These are phyloP conservation scores for Diarsia mendica DNA, from an alignment of 2,888 invertebrate genomes.

Conservation along the genomic window DNA sequence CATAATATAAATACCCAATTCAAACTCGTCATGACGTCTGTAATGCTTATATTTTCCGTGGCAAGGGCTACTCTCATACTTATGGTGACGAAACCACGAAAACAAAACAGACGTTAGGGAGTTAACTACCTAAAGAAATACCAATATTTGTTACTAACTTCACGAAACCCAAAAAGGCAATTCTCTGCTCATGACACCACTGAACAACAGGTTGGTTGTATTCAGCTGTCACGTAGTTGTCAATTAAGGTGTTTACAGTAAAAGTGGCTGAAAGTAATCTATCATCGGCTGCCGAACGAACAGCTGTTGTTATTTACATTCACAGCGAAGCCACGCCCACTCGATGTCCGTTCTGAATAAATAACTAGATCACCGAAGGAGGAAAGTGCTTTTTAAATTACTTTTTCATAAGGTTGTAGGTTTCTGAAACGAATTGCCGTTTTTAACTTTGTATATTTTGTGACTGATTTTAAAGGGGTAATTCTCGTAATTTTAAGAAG, in stretches of 20 bases:
- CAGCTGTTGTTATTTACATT: slow-evolving; percentile 12
- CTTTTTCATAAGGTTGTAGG: neutral
- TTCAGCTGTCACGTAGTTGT: neutral
- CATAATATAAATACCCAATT: neutral
- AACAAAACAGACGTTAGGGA: neutral
- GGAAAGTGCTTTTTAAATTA: slow-evolving; percentile 2
- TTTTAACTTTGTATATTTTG: too few species aligned
- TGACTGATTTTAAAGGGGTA: neutral
- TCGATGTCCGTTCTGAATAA: slow-evolving; percentile 4
- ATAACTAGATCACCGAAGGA: neutral
- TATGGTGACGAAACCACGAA: neutral
- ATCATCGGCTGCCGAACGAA: slow-evolving; percentile 29
- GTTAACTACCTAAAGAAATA: neutral
- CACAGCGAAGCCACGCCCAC: slow-evolving; percentile 14
- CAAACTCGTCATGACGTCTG: neutral
- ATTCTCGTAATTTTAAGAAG: neutral
- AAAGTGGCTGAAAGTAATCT: slow-evolving; percentile 20
- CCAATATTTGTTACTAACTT: neutral
- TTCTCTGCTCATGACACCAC: neutral
- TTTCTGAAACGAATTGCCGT: neutral
- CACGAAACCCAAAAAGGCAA: neutral
- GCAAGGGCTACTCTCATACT: neutral
- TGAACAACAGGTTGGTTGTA: neutral
- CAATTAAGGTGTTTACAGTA: slow-evolving; percentile 15
- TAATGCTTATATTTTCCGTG: neutral